Evolutionary conservation across 2,113 vertebrate species (phyloP), one percentile per base, ranked within the genome.

Genomic region (Daboia siamensis): DNA sequence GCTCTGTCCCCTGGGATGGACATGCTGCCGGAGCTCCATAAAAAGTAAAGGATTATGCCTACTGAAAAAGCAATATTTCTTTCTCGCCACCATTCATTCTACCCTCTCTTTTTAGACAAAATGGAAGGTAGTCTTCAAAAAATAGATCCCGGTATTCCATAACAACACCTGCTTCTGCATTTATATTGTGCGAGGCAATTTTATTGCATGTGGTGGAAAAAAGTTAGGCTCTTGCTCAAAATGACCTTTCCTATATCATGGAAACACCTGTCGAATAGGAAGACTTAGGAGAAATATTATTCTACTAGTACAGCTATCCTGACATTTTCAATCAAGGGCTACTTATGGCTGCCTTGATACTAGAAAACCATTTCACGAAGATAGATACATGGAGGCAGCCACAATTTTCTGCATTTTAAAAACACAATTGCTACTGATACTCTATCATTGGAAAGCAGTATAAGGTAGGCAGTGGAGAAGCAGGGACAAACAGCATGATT

Each of bases 231-330:
- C 94, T 95, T 95, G 74, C 92, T 92, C 94, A 87, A 46, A 91
- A 39, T 52, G 61, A 7, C 29, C 74, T 69, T 29, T 90, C n/a
- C 93, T 91, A 87, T 89, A 0, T 11, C 88, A 93, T 1, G 69
- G 44, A 56, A 96, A 95, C 92, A 0, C 94, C 44, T 10, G 89
- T 85, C n/a, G 21, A 86, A 91, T 94, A 96, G 92, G 24, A 93
- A 92, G 90, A 1, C 13, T 86, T 91, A 39, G 55, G 51, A 87
- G 1, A 92, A 39, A 87, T 8, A 0, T 3, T 26, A 2, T 6
- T 74, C 74, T 52, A 2, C 7, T 33, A 56, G 3, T 69, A 33
- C 33, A 94, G 39, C 5, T 88, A 69, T 48, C 88, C 46, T 17
- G 12, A 2, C 29, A n/a, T 86, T 90, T 52, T 44, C 59, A 84